These are phyloP conservation scores for Hydrozoanthus gracilis DNA, from an alignment of 92 coral and sea anemone genomes.

Conservation along the genomic window DNA sequence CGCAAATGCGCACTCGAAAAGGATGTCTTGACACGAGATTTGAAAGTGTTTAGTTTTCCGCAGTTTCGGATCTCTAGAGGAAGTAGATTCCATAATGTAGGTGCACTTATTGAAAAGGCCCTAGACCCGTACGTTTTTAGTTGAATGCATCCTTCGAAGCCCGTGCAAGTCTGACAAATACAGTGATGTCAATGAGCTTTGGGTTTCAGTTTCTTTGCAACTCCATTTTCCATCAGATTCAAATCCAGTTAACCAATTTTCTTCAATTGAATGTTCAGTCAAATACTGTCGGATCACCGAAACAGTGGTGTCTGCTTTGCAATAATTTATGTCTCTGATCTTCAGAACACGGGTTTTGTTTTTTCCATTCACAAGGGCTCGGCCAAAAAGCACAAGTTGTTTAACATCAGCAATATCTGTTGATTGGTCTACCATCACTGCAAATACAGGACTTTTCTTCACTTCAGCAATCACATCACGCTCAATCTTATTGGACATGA, in stretches of 20 bases:
- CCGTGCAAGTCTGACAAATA: not conserved
- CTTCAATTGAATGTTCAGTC: not conserved
- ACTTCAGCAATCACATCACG: not conserved
- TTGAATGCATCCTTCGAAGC: not conserved
- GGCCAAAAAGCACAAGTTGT: conserved; percentile 5
- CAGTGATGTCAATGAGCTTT: not conserved
- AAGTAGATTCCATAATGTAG: too few species aligned
- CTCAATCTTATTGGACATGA: not conserved
- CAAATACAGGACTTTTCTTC: not conserved
- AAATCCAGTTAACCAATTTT: not conserved
- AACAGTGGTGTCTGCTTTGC: conserved; percentile 14
- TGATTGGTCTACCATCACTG: not conserved
- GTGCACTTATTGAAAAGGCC: too few species aligned
- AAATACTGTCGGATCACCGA: conserved; percentile 26
- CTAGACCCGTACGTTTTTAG: too few species aligned
- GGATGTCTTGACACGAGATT: too few species aligned
- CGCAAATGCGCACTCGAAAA: too few species aligned
- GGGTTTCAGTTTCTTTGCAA: too few species aligned
- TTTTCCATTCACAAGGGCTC: conserved; percentile 12
- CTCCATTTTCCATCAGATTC: too few species aligned
- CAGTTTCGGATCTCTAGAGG: too few species aligned
- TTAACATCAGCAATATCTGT: not conserved
- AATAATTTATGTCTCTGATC: conserved; percentile 26
- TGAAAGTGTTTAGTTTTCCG: too few species aligned
- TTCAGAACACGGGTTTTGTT: conserved; percentile 23